Percentiles rank a stretch among this genome's conserved stretches.
Evolutionary conservation across 2,113 vertebrate genomes (phyloP).

Genomic region (Hemibagrus wyckioides): DNA sequence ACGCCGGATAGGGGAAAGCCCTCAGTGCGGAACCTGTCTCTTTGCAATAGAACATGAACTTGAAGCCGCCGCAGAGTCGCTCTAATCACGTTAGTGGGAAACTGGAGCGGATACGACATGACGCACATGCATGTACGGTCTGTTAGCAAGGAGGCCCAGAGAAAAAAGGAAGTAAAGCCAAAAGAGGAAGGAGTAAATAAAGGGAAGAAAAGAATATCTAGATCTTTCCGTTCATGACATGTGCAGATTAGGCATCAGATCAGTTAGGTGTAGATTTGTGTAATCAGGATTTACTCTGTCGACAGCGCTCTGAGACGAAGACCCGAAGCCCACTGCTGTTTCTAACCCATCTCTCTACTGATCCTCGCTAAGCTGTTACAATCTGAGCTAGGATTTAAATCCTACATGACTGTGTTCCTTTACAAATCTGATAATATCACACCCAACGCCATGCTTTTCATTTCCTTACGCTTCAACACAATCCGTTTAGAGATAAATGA

Average conservation of each 20-base stretch:
- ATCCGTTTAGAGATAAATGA: neutral
- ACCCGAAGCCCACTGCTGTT: neutral
- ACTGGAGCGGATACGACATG: neutral
- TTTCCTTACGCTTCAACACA: constrained; percentile 3
- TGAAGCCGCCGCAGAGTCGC: neutral
- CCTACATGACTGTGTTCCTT: neutral
- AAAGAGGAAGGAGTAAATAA: neutral
- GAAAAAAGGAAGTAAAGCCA: neutral
- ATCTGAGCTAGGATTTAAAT: constrained; percentile 15
- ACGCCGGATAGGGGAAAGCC: neutral
- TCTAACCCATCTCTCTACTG: neutral
- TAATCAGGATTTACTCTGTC: neutral
- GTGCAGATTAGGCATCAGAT: neutral
- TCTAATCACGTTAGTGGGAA: constrained; percentile 32
- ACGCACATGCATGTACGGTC: neutral
- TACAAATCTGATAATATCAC: constrained; percentile 2
- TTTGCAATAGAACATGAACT: neutral
- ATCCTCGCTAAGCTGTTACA: constrained; percentile 27
- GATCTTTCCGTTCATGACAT: neutral
- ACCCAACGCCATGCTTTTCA: neutral
- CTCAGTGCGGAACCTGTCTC: neutral
- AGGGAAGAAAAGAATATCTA: neutral
- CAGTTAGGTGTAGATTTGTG: neutral
- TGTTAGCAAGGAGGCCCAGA: neutral
- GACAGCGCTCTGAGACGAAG: neutral